Evolutionary conservation across 2,797 vertebrate species (phyloP), one percentile per base, ranked within the genome.

Genomic region (Sebastiscus tertius): DNA sequence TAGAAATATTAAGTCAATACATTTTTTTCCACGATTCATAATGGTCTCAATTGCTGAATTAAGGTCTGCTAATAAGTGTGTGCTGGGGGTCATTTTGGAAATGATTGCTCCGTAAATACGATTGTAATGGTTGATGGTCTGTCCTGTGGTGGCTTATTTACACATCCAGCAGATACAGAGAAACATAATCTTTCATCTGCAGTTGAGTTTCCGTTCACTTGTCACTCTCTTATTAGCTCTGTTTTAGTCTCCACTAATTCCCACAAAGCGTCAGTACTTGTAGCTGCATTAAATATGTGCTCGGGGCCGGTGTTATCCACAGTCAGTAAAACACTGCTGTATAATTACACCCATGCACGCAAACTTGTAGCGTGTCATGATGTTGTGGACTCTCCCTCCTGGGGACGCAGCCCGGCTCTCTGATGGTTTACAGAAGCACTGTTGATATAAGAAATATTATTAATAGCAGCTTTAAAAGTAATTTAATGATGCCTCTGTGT

Each of bases 281-380:
- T 10, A 39, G 22, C 14, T 46, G 39, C 26, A 55, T 62, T 29
- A 33, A 78, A 64, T 29, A 58, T 88, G 86, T 87, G 74, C 70
- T 82, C 59, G 22, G 49, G 42, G 68, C 24, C 71, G 55, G 62
- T 89, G 84, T 83, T 81, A 20, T 66, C 26, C 9, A 46, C 70
- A 67, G 63, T 70, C 67, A 27, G 61, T 55, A 34, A 81, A 83
- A 86, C 85, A 70, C 72, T 26, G 46, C 65, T 67, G 54, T 61
- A 58, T 92, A 91, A 94, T 92, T 75, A 84, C 18, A 18, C 60
- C 29, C 60, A 77, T 36, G 87, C 92, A 94, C 60, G 61, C 87
- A 94, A 56, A 39, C 36, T 66, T 75, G 76, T 31, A 24, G 66
- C 27, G 14, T 31, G 72, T 74, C 59, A 72, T 73, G 49, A 18